Evolutionary conservation across 2,888 invertebrate species (phyloP).

Genomic region (Horisme vitalbata): DNA sequence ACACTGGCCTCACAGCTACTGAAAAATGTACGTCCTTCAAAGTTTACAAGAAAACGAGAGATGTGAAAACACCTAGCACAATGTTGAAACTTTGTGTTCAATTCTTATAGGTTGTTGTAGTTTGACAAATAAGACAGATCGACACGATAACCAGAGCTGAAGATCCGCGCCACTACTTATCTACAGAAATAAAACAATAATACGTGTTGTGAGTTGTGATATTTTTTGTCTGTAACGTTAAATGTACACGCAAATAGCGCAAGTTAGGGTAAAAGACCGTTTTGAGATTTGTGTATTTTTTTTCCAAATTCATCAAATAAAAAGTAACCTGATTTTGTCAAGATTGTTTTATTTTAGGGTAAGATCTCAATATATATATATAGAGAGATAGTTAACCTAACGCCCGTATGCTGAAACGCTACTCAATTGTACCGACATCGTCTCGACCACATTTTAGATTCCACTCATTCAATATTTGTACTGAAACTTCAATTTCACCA

Average conservation of each 20-base stretch:
- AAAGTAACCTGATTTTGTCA: constrained; percentile 68
- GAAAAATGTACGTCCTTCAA: no score
- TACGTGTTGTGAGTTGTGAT: constrained; percentile 66
- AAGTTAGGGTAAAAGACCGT: constrained; percentile 56
- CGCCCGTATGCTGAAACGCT: no score
- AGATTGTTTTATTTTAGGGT: constrained; percentile 42
- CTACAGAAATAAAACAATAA: constrained; percentile 22
- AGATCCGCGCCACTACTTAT: constrained; percentile 9
- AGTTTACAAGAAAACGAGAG: no score
- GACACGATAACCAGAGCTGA: neutral
- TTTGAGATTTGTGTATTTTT: constrained; percentile 63
- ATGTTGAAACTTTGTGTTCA: no score
- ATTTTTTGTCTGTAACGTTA: constrained; percentile 37
- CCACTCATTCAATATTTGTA: no score
- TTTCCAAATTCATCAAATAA: constrained; percentile 74
- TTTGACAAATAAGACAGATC: neutral
- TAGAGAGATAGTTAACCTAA: no score
- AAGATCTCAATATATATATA: no score
- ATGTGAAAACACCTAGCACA: no score
- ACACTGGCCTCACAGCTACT: neutral
- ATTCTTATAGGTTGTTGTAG: no score
- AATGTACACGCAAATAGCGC: constrained; percentile 58
- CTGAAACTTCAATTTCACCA: no score
- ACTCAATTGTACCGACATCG: no score
- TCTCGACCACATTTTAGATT: no score